Conservation (phyloP, 2,113 vertebrate species). For the Cercopithecus mona region DNA sequence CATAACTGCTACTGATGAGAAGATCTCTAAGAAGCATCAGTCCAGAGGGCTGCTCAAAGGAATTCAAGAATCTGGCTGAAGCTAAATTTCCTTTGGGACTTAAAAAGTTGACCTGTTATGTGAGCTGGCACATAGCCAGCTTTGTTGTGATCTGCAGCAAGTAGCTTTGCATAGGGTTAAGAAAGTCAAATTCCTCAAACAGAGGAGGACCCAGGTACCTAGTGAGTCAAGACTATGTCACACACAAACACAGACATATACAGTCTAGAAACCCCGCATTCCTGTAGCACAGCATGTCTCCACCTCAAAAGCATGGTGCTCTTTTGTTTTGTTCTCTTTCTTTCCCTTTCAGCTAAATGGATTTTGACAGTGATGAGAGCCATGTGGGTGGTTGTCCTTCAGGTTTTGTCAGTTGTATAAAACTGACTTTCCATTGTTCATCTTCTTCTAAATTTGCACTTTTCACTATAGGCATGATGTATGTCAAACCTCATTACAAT, state of each 20-base stretch:
- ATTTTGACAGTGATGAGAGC: constrained; percentile 18
- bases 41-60: background rate
- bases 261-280: background rate
- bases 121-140: background rate
- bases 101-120: background rate
- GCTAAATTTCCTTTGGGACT: background rate
- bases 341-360: background rate
- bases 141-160: background rate
- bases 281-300: background rate
- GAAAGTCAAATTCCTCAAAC: background rate
- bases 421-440: background rate
- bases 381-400: background rate
- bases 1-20: background rate
- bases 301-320: background rate
- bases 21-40: background rate
- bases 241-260: background rate
- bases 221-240: background rate
- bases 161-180: background rate
- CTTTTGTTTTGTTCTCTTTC: background rate
- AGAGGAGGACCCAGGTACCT: background rate
- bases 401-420: background rate
- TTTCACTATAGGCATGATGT: background rate
- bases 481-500: background rate
- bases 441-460: background rate
- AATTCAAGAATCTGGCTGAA: background rate